phyloP scores from a whole-genome alignment of 1,140 invertebrate species.

The Cotesia glomerata region DNA sequence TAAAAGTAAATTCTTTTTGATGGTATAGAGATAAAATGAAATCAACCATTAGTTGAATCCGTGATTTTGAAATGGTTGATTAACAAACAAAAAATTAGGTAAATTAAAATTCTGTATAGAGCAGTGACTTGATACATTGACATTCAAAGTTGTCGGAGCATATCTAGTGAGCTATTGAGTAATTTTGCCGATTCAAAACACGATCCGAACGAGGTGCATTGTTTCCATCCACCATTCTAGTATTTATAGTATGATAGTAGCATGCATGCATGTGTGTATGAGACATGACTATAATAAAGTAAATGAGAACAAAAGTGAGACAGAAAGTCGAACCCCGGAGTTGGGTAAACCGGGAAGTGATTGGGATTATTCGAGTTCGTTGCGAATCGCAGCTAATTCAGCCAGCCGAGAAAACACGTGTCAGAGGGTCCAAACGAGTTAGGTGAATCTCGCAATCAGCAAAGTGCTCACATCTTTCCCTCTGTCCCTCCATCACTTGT shows the following conservation, averaged over 20 bases:
- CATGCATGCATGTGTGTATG: neutral
- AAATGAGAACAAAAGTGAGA: slow-evolving; percentile 20
- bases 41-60: too few species aligned
- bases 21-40: too few species aligned
- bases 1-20: too few species aligned
- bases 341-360: slow-evolving; percentile 15
- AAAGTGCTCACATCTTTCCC: slow-evolving; percentile 12
- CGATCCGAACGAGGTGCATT: slow-evolving; percentile 14
- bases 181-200: slow-evolving; percentile 19
- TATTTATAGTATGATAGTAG: neutral
- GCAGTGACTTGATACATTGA: slow-evolving; percentile 12
- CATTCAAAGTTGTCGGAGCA: slow-evolving; percentile 22
- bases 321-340: neutral
- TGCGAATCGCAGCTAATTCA: slow-evolving; percentile 27
- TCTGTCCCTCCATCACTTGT: slow-evolving; percentile 9
- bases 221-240: neutral
- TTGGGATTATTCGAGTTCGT: slow-evolving; percentile 21
- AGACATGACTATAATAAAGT: neutral
- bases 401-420: slow-evolving; percentile 35
- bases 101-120: neutral
- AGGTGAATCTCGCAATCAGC: slow-evolving; percentile 27
- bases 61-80: neutral
- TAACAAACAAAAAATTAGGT: neutral
- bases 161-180: slow-evolving; percentile 4
- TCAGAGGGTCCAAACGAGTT: slow-evolving; percentile 17